Conservation (phyloP, 2,113 vertebrate species). For the Sinocyclocheilus rhinocerous region DNA sequence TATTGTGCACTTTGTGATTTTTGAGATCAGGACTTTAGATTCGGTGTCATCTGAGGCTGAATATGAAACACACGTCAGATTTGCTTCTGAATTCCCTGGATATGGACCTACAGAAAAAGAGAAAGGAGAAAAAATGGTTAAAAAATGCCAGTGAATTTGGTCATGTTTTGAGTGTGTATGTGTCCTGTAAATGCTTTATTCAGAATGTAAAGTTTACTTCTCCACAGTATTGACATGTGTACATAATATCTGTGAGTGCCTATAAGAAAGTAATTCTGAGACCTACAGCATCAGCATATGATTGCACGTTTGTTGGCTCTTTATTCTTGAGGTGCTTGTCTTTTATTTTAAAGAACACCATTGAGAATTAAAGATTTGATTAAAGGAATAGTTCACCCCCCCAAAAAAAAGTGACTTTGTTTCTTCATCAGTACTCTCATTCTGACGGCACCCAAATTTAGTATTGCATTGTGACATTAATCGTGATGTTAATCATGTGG, state of each 20-base stretch:
- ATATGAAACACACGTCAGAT: neutral
- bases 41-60: neutral
- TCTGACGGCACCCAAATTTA: no score
- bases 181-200: neutral
- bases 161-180: neutral
- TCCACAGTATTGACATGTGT: neutral
- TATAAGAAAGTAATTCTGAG: no score
- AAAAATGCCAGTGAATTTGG: neutral
- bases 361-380: no score
- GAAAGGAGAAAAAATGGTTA: neutral
- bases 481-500: no score
- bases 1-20: neutral
- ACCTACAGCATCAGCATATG: no score
- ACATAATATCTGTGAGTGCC: neutral
- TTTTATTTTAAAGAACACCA: no score
- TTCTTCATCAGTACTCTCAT: no score
- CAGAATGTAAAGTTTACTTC: neutral
- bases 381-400: no score
- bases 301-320: no score
- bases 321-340: no score
- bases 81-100: neutral
- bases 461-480: no score
- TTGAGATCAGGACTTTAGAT: neutral
- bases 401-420: no score
- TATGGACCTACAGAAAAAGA: neutral